phyloP scores from a whole-genome alignment of 2,113 vertebrate genomes.

The Guaruba guarouba region DNA sequence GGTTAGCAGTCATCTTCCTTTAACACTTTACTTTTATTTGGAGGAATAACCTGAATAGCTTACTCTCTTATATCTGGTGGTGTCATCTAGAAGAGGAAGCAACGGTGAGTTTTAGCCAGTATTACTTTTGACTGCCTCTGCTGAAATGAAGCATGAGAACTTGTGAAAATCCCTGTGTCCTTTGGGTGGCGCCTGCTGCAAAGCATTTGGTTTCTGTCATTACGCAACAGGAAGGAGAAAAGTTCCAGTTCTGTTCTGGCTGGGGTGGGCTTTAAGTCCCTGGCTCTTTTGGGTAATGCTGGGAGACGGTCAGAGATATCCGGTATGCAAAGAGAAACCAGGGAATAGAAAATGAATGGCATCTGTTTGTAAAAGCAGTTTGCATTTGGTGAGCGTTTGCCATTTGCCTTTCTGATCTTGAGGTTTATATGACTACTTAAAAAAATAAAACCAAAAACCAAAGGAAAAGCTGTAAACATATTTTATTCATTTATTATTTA shows the following conservation, averaged over 20 bases:
- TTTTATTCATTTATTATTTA: neutral
- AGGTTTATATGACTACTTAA: neutral
- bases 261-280: neutral
- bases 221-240: neutral
- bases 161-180: neutral
- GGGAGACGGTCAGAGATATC: neutral
- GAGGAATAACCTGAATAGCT: neutral
- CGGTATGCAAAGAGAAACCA: neutral
- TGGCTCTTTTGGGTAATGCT: neutral
- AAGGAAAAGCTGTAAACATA: neutral
- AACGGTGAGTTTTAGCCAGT: neutral
- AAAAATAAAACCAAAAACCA: neutral
- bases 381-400: neutral
- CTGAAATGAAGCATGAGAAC: neutral
- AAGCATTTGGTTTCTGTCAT: neutral
- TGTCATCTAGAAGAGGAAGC: neutral
- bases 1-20: neutral
- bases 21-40: neutral
- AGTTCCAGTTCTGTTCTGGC: too few relatives aligned
- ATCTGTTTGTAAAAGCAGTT: neutral
- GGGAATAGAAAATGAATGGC: neutral
- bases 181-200: conserved; percentile 50
- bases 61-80: neutral
- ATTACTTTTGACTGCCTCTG: neutral
- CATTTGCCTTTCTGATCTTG: neutral